These are phyloP conservation scores for Lasioglossum calceatum DNA, from an alignment of 2,888 invertebrate species.

Conservation along the genomic window DNA sequence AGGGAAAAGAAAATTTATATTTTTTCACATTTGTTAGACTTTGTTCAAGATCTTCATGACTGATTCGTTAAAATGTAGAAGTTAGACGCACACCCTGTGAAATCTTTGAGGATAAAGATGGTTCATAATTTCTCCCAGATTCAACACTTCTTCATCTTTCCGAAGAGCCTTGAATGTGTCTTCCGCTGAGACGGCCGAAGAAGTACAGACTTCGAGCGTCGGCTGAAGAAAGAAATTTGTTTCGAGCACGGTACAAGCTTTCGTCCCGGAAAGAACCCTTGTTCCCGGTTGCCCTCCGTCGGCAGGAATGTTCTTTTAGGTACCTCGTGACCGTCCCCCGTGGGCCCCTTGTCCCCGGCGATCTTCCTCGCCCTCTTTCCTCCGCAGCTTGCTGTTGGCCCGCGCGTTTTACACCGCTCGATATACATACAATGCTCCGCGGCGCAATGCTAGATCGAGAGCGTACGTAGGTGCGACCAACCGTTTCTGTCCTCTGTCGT, in stretches of 20 bases:
- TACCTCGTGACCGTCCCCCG: conserved; percentile 44
- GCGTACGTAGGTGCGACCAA: conserved; percentile 69
- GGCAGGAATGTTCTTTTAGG: conserved; percentile 57
- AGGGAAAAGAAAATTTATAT: no score
- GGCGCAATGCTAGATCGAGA: conserved; percentile 74
- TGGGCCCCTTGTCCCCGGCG: not conserved
- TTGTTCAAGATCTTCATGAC: no score
- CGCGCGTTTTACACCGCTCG: conserved; percentile 58
- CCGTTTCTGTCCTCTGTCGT: conserved; percentile 16
- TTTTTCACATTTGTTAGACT: no score
- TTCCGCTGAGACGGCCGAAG: not conserved
- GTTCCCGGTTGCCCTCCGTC: conserved; percentile 4
- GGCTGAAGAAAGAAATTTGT: not conserved
- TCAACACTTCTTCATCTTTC: not conserved
- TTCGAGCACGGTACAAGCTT: not conserved
- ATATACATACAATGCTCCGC: conserved; percentile 82
- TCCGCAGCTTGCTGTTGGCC: conserved; percentile 6
- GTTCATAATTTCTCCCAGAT: not conserved
- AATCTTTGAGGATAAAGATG: no score
- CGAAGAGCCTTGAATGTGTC: not conserved
- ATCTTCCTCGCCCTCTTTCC: conserved; percentile 14
- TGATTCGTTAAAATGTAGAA: no score
- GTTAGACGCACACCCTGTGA: no score
- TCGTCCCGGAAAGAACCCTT: not conserved
- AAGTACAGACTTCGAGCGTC: not conserved